Evolutionary conservation across 1,140 invertebrate species (phyloP), one percentile per base, ranked within the genome.

Genomic region (Semibalanus balanoides): DNA sequence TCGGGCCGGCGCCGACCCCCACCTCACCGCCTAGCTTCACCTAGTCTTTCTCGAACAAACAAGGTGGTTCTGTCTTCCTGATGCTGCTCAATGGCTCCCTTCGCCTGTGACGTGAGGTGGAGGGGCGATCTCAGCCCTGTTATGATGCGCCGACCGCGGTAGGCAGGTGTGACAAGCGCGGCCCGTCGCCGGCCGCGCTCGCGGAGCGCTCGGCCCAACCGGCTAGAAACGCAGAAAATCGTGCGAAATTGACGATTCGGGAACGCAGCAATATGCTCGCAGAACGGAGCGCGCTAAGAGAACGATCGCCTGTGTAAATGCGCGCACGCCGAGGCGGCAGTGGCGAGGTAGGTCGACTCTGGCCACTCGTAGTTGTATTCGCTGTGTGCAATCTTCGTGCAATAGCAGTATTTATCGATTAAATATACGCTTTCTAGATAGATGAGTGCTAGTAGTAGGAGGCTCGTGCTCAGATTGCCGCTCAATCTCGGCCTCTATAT

Each of bases 11-110:
- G 35, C 35, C 35, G 35, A 40, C 35, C 17, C n/a, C 35, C 35
- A 40, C 51, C 51, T 25, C 14, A 64, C 51, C 14, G 22, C 51
- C 51, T 64, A 25, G 51, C 51, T 64, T 64, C 11, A 64, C 51
- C 51, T 64, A 11, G 51, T 64, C 51, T 64, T 64, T 64, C 51
- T 64, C 51, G 51, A 64, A 64, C 51, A 64, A 64, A 64, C 51
- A 64, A 64, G 51, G 51, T 64, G 51, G 51, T 64, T 64, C 51
- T 64, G 51, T 64, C 51, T 64, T 64, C 51, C 51, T 64, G 51
- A 64, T 14, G 51, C 51, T 64, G 51, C 51, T 64, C 51, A 64
- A 64, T 64, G 51, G 22, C 14, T 64, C 51, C 51, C 22, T 64
- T 64, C 51, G 22, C 11, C 22, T 25, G 5, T 40, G 35, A 40